phyloP scores from a whole-genome alignment of 2,888 invertebrate genomes.

The Cosmia trapezina region DNA sequence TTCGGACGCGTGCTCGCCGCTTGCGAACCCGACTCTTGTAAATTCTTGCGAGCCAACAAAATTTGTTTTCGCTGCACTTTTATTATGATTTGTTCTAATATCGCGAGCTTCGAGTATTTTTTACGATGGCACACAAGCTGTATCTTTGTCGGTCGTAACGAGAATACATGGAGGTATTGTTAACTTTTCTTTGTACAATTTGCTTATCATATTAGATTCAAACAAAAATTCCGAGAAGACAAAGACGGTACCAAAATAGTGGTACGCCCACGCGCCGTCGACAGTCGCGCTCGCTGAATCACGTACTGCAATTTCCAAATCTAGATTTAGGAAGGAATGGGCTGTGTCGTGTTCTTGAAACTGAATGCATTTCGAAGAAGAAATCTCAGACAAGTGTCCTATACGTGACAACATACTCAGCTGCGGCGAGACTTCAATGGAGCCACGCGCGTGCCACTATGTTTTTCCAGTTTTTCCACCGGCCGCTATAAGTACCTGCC shows the following conservation, averaged over 20 bases:
- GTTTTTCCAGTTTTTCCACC: conserved; percentile 78
- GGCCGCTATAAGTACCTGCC: conserved; percentile 53
- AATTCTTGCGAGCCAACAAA: conserved; percentile 75
- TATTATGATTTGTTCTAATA: conserved; percentile 70
- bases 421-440: conserved; percentile 80
- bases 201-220: conserved; percentile 69
- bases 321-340: conserved; percentile 82
- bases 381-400: conserved; percentile 71
- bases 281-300: conserved; percentile 68
- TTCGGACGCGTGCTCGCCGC: conserved; percentile 77
- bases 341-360: conserved; percentile 78
- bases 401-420: conserved; percentile 78
- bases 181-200: conserved; percentile 64
- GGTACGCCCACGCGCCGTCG: conserved; percentile 73
- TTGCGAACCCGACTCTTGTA: conserved; percentile 78
- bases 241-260: conserved; percentile 69
- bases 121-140: conserved; percentile 53
- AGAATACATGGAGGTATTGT: conserved; percentile 56
- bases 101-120: conserved; percentile 55
- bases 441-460: conserved; percentile 70
- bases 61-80: conserved; percentile 75
- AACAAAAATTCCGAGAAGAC: conserved; percentile 71
- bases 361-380: conserved; percentile 82
- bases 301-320: conserved; percentile 84
- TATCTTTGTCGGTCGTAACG: conserved; percentile 52